These are phyloP conservation scores for Oreonectes daqikongensis DNA, from an alignment of 2,797 vertebrate species.

Conservation along the genomic window DNA sequence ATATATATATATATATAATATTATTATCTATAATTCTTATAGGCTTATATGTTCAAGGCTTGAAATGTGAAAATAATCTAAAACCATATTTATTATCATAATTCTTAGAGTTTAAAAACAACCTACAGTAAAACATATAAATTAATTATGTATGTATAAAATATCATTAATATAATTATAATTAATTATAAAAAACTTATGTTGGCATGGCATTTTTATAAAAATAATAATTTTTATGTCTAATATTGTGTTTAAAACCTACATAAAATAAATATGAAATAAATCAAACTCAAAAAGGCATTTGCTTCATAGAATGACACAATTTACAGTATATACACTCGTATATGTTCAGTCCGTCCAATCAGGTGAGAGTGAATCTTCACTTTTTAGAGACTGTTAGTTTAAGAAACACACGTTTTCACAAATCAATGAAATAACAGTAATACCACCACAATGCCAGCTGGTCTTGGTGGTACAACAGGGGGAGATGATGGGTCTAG, in stretches of 20 bases:
- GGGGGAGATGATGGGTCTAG: conserved; percentile 66
- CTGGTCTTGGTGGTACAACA: conserved; percentile 73
- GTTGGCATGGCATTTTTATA: too few species aligned
- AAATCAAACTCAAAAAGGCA: background rate
- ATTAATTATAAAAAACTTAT: too few species aligned
- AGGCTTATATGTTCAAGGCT: too few species aligned
- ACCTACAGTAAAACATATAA: too few species aligned
- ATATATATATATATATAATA: too few species aligned
- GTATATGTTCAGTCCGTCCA: background rate
- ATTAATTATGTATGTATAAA: too few species aligned
- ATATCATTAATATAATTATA: too few species aligned
- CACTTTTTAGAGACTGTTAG: conserved; percentile 6
- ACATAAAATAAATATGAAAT: too few species aligned
- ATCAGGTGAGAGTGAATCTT: conserved; percentile 6
- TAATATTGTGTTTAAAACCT: too few species aligned
- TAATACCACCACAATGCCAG: conserved; percentile 73
- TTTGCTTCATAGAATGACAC: background rate
- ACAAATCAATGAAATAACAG: conserved; percentile 37
- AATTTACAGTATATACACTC: background rate
- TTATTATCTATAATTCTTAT: too few species aligned
- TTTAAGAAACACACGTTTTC: conserved; percentile 42
- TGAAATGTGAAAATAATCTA: background rate
- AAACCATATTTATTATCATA: background rate
- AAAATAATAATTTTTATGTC: too few species aligned
- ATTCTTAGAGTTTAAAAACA: background rate